phyloP scores from a whole-genome alignment of 1,140 invertebrate genomes.

The Drosophila arizonae region DNA sequence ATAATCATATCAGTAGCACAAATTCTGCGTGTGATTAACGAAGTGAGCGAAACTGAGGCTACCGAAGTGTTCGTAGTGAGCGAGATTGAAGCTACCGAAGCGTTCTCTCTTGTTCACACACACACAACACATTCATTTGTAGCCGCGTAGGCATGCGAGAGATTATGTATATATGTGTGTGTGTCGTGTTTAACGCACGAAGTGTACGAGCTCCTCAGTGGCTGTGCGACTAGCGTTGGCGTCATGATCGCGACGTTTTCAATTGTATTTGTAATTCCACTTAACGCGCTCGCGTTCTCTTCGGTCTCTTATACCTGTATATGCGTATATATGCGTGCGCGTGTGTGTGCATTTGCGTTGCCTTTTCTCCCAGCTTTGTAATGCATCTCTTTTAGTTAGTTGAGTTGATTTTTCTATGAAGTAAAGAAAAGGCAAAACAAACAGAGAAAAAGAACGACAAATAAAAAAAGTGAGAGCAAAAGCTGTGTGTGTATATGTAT shows the following conservation, averaged over 20 bases:
- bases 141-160: not conserved
- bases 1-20: slow-evolving; percentile 66
- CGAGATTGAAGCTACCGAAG: not conserved
- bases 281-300: slow-evolving; percentile 12
- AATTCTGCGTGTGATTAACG: slow-evolving; percentile 58
- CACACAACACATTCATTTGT: not conserved
- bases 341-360: slow-evolving; percentile 5
- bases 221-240: slow-evolving; percentile 16
- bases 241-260: slow-evolving; percentile 35
- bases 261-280: slow-evolving; percentile 26
- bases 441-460: slow-evolving; percentile 18
- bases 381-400: slow-evolving; percentile 8
- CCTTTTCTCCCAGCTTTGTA: not conserved
- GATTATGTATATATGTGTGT: slow-evolving; percentile 11
- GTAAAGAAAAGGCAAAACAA: not conserved
- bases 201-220: slow-evolving; percentile 1
- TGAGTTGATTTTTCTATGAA: slow-evolving; percentile 14
- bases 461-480: slow-evolving; percentile 19
- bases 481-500: not conserved
- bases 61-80: not conserved
- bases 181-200: slow-evolving; percentile 5
- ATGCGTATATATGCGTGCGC: slow-evolving; percentile 8
- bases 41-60: slow-evolving; percentile 21
- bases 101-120: not conserved
- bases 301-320: slow-evolving; percentile 4